phyloP scores from a whole-genome alignment of 2,113 vertebrate genomes.

The Emydura subglobosa region DNA sequence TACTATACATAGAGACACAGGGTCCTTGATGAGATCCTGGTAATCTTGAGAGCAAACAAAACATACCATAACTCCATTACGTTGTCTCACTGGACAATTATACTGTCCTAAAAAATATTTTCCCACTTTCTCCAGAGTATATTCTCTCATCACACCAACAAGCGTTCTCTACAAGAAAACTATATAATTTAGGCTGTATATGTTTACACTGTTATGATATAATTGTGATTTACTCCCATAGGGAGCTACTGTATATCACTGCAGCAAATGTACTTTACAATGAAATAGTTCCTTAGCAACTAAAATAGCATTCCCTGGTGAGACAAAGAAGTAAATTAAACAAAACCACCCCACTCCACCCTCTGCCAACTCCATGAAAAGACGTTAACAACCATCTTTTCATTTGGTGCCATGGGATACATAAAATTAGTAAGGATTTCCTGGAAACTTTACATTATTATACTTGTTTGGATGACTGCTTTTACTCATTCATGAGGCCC shows the following conservation, averaged over 20 bases:
- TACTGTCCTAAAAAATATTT: neutral
- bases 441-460: neutral
- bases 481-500: neutral
- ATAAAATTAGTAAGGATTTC: neutral
- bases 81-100: neutral
- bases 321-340: neutral
- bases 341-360: neutral
- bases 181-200: neutral
- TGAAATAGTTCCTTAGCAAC: conserved; percentile 7
- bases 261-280: neutral
- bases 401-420: neutral
- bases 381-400: neutral
- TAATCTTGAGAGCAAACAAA: neutral
- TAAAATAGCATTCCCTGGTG: neutral
- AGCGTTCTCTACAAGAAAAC: neutral
- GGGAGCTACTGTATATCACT: neutral
- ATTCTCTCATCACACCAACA: neutral
- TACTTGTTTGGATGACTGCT: rapidly evolving
- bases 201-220: neutral
- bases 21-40: neutral
- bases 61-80: neutral
- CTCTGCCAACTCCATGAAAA: neutral
- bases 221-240: neutral
- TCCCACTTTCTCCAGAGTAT: neutral
- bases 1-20: neutral